Percentiles rank a stretch among this genome's conserved stretches.
Evolutionary conservation across 2,888 invertebrate genomes (phyloP).

Genomic region (Ypsolopha scabrella): DNA sequence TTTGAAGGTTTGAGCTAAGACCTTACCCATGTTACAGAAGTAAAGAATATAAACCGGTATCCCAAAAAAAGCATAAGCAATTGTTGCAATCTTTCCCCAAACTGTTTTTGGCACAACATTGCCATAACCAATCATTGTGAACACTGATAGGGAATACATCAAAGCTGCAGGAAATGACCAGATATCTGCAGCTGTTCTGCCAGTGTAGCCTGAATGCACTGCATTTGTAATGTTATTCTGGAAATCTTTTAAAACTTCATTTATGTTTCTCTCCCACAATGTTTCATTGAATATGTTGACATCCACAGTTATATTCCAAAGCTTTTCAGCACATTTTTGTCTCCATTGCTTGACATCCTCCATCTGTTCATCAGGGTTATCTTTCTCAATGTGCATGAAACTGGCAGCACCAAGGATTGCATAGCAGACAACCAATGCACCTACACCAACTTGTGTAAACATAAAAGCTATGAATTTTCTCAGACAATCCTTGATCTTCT

Average conservation of each 20-base stretch:
- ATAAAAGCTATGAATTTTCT: conserved; percentile 90
- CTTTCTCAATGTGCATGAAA: conserved; percentile 83
- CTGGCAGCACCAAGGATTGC: conserved; percentile 87
- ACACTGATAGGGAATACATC: conserved; percentile 90
- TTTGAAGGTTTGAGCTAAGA: conserved; percentile 84
- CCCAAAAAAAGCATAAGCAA: conserved; percentile 88
- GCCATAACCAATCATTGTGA: conserved; percentile 94
- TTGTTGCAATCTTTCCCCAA: conserved; percentile 86
- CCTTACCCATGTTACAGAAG: conserved; percentile 91
- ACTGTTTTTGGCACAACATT: conserved; percentile 86
- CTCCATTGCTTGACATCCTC: conserved; percentile 65
- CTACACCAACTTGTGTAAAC: conserved; percentile 94
- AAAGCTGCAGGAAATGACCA: conserved; percentile 91
- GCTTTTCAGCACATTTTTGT: conserved; percentile 67
- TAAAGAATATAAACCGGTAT: conserved; percentile 90
- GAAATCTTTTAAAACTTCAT: conserved; percentile 73
- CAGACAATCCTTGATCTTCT: conserved; percentile 86
- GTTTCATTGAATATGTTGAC: conserved; percentile 78
- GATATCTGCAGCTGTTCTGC: conserved; percentile 74
- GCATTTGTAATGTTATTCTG: conserved; percentile 76
- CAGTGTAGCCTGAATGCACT: conserved; percentile 80
- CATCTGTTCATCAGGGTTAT: conserved; percentile 61
- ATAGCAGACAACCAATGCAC: conserved; percentile 88
- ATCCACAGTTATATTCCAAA: conserved; percentile 78
- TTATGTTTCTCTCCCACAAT: conserved; percentile 72